Evolutionary conservation across 1,140 invertebrate species (phyloP).

Genomic region (Drosophila guanche): DNA sequence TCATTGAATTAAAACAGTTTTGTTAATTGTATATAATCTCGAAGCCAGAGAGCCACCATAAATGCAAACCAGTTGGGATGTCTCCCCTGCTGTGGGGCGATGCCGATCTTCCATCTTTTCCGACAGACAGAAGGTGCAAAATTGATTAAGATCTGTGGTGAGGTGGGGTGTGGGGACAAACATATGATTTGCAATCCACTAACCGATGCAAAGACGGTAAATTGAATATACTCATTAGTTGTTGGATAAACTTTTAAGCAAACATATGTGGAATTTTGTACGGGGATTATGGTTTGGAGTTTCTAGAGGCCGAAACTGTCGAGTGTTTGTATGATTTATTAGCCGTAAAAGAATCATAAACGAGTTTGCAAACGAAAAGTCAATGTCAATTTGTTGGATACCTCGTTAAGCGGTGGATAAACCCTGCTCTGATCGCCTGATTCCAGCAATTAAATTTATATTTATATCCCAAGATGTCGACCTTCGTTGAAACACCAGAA

Average conservation of each 20-base stretch:
- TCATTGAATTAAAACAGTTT: slow-evolving; percentile 46
- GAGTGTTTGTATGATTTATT: slow-evolving; percentile 12
- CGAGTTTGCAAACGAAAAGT: slow-evolving; percentile 37
- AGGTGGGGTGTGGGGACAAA: background rate
- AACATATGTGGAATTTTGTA: slow-evolving; percentile 11
- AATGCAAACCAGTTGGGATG: slow-evolving; percentile 28
- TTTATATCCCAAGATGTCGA: slow-evolving; percentile 7
- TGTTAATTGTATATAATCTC: slow-evolving; percentile 50
- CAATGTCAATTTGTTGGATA: slow-evolving; percentile 48
- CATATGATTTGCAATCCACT: slow-evolving; percentile 36
- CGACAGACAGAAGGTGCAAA: slow-evolving; percentile 51
- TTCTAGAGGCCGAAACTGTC: background rate
- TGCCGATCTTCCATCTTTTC: slow-evolving; percentile 12
- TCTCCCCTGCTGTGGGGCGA: background rate
- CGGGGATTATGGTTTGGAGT: slow-evolving; percentile 5
- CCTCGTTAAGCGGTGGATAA: too few species aligned
- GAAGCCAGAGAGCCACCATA: background rate
- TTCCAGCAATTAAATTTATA: slow-evolving; percentile 35
- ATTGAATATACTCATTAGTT: slow-evolving; percentile 34
- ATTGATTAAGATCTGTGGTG: slow-evolving; percentile 51
- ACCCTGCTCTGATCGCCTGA: slow-evolving; percentile 5
- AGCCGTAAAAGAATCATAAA: slow-evolving; percentile 26
- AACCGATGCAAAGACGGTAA: slow-evolving; percentile 29
- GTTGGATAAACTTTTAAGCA: slow-evolving; percentile 38
- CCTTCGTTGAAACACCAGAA: slow-evolving; percentile 8